These are phyloP conservation scores for Drepanosiphum platanoidis DNA, from an alignment of 2,888 invertebrate genomes.

Conservation along the genomic window DNA sequence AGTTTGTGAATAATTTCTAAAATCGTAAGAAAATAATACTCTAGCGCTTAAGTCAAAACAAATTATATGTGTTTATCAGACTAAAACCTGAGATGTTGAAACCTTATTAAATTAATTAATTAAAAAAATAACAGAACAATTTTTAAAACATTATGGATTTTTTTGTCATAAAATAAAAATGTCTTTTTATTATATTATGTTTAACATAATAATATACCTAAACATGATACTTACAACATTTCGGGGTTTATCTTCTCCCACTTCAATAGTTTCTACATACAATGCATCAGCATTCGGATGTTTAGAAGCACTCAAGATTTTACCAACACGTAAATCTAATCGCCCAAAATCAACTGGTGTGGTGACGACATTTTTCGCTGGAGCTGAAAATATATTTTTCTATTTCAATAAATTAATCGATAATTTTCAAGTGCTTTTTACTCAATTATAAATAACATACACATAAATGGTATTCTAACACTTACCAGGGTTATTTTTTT, in stretches of 20 bases:
- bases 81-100: no score
- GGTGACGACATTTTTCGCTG: conserved; percentile 66
- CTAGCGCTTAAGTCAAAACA: no score
- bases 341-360: conserved; percentile 73
- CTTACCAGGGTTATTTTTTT: conserved; percentile 56
- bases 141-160: no score
- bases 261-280: conserved; percentile 91
- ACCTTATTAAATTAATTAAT: background rate
- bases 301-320: conserved; percentile 81
- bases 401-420: background rate
- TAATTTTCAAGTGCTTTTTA: background rate
- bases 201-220: no score
- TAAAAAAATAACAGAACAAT: background rate
- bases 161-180: no score
- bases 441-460: background rate
- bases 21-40: no score
- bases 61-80: no score
- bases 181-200: no score
- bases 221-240: conserved; percentile 68
- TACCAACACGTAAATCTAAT: conserved; percentile 88
- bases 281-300: conserved; percentile 93
- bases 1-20: no score
- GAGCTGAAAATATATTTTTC: conserved; percentile 53
- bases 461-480: background rate
- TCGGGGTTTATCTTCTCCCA: conserved; percentile 80